These are phyloP conservation scores for Phallusia fumigata DNA, from an alignment of 23 tunicate species.

Conservation along the genomic window DNA sequence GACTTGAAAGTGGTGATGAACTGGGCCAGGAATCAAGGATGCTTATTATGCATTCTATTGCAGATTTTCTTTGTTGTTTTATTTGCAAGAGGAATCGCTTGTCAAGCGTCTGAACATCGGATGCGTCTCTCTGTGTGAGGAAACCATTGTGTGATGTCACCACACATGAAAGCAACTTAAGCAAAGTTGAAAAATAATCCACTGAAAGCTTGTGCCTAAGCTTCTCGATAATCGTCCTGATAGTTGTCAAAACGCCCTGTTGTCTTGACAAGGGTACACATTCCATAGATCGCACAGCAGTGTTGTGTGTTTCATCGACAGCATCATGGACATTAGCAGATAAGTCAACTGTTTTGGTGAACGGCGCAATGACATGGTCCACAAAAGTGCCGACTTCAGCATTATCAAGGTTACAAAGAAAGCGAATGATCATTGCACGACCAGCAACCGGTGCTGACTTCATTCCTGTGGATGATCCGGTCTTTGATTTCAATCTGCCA, in stretches of 20 bases:
- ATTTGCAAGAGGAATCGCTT: slow-evolving; percentile 15
- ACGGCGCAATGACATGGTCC: slow-evolving; percentile 26
- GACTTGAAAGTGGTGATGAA: background rate
- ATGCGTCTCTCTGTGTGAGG: background rate
- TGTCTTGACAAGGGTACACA: slow-evolving; percentile 65
- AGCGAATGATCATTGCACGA: slow-evolving; percentile 50
- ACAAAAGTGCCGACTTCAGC: slow-evolving; percentile 43
- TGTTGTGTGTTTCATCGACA: background rate
- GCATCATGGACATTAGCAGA: background rate
- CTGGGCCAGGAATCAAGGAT: slow-evolving; percentile 57
- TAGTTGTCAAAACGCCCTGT: slow-evolving; percentile 51
- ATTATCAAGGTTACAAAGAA: slow-evolving; percentile 25
- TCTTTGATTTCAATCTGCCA: slow-evolving; percentile 68
- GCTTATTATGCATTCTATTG: slow-evolving; percentile 27
- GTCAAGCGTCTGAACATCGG: background rate
- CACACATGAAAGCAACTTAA: slow-evolving; percentile 22
- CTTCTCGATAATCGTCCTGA: slow-evolving; percentile 44
- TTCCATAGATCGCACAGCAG: background rate
- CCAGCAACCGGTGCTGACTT: slow-evolving; percentile 25
- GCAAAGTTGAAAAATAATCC: slow-evolving; percentile 15
- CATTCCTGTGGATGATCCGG: slow-evolving; percentile 37
- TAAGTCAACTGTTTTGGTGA: slow-evolving; percentile 1
- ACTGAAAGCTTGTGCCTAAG: slow-evolving; percentile 13
- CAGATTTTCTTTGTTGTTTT: slow-evolving; percentile 12
- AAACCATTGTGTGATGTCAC: background rate